Conservation (phyloP, 2,797 vertebrate genomes). For the Halcyon leucocephala region DNA sequence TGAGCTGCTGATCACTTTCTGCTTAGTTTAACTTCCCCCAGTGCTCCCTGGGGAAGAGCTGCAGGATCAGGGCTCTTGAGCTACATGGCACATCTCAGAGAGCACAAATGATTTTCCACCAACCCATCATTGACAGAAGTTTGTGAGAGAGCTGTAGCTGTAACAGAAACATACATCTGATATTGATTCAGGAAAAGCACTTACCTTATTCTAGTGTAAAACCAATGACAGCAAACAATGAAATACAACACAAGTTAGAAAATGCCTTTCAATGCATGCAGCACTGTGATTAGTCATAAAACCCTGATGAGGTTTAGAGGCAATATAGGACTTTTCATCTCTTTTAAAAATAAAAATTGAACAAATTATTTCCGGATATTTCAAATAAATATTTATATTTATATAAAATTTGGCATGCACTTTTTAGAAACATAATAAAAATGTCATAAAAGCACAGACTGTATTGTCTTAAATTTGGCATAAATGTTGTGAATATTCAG, state of each 20-base stretch:
- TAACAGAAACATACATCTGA: not conserved
- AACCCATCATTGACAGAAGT: not conserved
- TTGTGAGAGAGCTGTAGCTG: not conserved
- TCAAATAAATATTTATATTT: conserved; percentile 55
- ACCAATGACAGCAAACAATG: conserved; percentile 99
- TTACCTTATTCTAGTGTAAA: conserved; percentile 99
- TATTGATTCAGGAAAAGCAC: conserved; percentile 78
- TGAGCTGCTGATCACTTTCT: not conserved
- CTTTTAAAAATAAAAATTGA: conserved; percentile 89
- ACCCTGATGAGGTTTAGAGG: conserved; percentile 90
- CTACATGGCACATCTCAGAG: not conserved
- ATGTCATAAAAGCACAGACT: conserved; percentile 69
- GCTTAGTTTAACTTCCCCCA: not conserved
- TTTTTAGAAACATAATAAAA: conserved; percentile 72
- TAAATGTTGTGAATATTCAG: conserved; percentile 74
- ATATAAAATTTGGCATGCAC: conserved; percentile 81
- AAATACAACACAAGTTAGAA: conserved; percentile 99
- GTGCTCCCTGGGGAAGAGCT: not conserved
- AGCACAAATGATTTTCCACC: not conserved
- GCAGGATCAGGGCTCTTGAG: not conserved
- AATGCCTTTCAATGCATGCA: conserved; percentile 89
- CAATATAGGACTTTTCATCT: conserved; percentile 86
- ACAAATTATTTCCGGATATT: conserved; percentile 82
- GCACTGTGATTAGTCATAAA: conserved; percentile 97
- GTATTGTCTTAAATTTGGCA: conserved; percentile 75